A percentile compares a stretch with the other conserved stretches of the same genome.
Evolutionary conservation across 2,797 vertebrate species (phyloP).

Genomic region (Eulemur albifrons): DNA sequence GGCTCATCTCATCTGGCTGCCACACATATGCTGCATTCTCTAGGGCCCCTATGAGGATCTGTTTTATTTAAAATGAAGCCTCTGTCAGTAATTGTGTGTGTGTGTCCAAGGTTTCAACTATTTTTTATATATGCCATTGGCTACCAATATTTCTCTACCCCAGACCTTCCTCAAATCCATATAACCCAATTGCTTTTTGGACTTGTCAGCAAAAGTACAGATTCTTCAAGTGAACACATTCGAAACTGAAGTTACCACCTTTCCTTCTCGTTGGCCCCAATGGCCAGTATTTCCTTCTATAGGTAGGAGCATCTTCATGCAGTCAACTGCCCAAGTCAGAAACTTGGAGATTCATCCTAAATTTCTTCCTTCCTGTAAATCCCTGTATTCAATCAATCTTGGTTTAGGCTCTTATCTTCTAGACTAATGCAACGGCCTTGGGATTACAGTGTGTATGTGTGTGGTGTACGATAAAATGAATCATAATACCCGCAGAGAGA

Average conservation of each 20-base stretch:
- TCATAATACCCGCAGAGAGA: background rate
- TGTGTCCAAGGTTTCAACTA: background rate
- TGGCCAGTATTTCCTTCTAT: background rate
- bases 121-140: background rate
- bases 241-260: background rate
- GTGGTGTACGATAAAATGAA: background rate
- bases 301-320: background rate
- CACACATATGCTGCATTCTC: background rate
- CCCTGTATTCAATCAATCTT: background rate
- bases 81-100: background rate
- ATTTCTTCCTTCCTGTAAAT: background rate
- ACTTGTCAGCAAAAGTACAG: background rate
- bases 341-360: background rate
- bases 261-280: background rate
- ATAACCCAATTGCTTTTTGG: background rate
- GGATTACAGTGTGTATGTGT: background rate
- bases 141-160: background rate
- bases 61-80: background rate
- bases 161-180: background rate
- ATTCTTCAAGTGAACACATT: background rate
- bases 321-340: background rate
- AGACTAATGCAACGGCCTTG: background rate
- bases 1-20: background rate
- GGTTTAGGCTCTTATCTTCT: background rate
- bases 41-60: background rate